A percentile compares a stretch with the other conserved stretches of the same genome.
These are phyloP conservation scores for Acheta domesticus DNA, from an alignment of 2,888 invertebrate genomes.

Conservation along the genomic window DNA sequence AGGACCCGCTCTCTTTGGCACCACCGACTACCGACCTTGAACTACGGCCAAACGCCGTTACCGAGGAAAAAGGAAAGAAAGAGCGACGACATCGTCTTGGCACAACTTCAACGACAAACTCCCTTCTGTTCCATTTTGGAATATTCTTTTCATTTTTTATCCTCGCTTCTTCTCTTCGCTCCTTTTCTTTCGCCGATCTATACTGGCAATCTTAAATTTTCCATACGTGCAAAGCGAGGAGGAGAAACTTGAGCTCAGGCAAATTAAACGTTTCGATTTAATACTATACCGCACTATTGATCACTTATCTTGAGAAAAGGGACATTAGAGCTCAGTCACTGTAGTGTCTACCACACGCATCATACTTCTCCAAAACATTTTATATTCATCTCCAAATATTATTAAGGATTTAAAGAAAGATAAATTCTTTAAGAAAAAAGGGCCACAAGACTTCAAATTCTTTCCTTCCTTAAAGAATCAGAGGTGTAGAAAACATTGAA, in stretches of 20 bases:
- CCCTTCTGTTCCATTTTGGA: conserved; percentile 9
- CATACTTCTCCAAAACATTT: too few relatives aligned
- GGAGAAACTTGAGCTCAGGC: not conserved
- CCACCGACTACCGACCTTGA: not conserved
- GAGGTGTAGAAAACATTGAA: too few relatives aligned
- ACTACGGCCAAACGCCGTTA: not conserved
- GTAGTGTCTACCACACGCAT: too few relatives aligned
- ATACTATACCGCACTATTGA: not conserved
- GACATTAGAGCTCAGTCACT: too few relatives aligned
- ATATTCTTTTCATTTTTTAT: not conserved
- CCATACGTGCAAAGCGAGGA: not conserved
- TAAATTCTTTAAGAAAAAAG: too few relatives aligned
- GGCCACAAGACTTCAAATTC: too few relatives aligned
- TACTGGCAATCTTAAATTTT: not conserved
- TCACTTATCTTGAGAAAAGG: not conserved
- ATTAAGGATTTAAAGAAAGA: too few relatives aligned
- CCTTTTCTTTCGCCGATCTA: not conserved
- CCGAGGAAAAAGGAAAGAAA: not conserved
- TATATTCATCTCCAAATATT: too few relatives aligned
- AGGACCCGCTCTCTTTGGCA: not conserved
- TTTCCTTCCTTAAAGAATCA: too few relatives aligned
- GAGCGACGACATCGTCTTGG: not conserved
- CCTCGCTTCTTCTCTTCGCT: not conserved
- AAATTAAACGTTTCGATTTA: not conserved
- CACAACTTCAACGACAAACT: conserved; percentile 5